A percentile compares a stretch with the other conserved stretches of the same genome.
Evolutionary conservation across 1,140 invertebrate species (phyloP).

Genomic region (Meloidogyne exigua): DNA sequence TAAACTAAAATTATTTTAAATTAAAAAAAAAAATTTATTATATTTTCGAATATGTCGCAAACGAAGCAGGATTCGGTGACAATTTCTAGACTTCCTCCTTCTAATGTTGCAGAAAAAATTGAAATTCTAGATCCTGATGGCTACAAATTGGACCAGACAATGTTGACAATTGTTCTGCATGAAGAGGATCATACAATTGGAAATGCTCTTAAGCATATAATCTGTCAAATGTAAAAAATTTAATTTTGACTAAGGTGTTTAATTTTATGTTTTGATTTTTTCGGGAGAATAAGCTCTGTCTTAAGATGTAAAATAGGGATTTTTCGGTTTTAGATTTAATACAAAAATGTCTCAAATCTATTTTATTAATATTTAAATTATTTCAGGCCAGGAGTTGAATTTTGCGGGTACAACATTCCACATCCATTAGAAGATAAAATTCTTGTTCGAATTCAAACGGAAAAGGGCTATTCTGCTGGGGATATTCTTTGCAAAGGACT

Average conservation of each 20-base stretch:
- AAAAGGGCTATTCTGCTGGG: slow-evolving; percentile 30
- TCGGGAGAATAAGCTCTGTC: no score
- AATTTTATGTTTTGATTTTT: no score
- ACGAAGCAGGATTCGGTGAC: not conserved
- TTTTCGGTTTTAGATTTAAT: no score
- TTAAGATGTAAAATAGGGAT: no score
- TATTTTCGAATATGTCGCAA: not conserved
- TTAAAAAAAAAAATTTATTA: no score
- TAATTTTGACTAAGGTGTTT: not conserved
- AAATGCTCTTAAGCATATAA: slow-evolving; percentile 55
- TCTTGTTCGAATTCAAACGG: slow-evolving; percentile 53
- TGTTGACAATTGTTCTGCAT: slow-evolving; percentile 49
- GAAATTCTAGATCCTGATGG: slow-evolving; percentile 40
- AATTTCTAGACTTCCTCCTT: slow-evolving; percentile 2
- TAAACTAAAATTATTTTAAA: no score
- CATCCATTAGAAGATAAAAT: slow-evolving; percentile 62
- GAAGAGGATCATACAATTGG: slow-evolving; percentile 60
- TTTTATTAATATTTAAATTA: not conserved
- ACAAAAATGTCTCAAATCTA: no score
- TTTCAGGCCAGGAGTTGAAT: slow-evolving; percentile 56
- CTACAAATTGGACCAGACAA: slow-evolving; percentile 41
- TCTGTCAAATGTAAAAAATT: slow-evolving; percentile 50
- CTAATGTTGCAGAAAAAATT: slow-evolving; percentile 20
- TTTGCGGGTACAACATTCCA: slow-evolving; percentile 60
- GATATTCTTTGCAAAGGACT: slow-evolving; percentile 36